These are phyloP conservation scores for Crocallis elinguaria DNA, from an alignment of 2,888 invertebrate species.

Conservation along the genomic window DNA sequence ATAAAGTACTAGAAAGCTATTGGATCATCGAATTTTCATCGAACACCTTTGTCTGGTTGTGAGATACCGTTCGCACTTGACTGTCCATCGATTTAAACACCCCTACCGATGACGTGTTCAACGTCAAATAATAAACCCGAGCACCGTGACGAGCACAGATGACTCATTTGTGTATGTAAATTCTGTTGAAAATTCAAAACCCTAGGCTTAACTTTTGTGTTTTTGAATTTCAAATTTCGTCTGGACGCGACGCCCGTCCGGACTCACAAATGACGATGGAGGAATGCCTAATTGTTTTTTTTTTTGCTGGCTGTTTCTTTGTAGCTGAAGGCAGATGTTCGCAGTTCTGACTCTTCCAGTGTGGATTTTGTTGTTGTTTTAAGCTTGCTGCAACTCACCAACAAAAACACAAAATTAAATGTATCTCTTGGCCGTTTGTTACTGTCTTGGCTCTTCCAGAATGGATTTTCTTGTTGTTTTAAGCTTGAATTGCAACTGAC, in stretches of 20 bases:
- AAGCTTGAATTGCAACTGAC: too few relatives aligned
- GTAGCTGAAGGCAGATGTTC: slow-evolving; percentile 14
- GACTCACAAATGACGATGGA: slow-evolving; percentile 36
- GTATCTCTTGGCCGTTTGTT: too few relatives aligned
- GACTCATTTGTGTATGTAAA: slow-evolving; percentile 68
- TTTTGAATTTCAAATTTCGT: slow-evolving; percentile 45
- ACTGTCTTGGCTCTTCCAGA: too few relatives aligned
- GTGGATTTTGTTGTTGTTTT: not conserved
- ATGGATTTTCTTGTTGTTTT: too few relatives aligned
- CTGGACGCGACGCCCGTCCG: slow-evolving; percentile 31
- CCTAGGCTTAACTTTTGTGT: slow-evolving; percentile 42
- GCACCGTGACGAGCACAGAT: slow-evolving; percentile 58
- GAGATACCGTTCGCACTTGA: slow-evolving; percentile 10
- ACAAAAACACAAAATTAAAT: too few relatives aligned
- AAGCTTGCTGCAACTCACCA: not conserved
- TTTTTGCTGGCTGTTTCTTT: slow-evolving; percentile 6
- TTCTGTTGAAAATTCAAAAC: slow-evolving; percentile 54
- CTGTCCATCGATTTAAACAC: not conserved
- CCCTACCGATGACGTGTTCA: slow-evolving; percentile 17
- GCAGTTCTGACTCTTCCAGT: slow-evolving; percentile 3
- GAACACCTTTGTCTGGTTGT: too few relatives aligned
- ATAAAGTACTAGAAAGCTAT: too few relatives aligned
- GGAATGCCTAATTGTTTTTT: slow-evolving; percentile 49
- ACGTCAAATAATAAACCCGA: slow-evolving; percentile 11
- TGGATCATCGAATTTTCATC: too few relatives aligned